Evolutionary conservation across 1,140 invertebrate genomes (phyloP).

Genomic region (Trachelipus rathkii): DNA sequence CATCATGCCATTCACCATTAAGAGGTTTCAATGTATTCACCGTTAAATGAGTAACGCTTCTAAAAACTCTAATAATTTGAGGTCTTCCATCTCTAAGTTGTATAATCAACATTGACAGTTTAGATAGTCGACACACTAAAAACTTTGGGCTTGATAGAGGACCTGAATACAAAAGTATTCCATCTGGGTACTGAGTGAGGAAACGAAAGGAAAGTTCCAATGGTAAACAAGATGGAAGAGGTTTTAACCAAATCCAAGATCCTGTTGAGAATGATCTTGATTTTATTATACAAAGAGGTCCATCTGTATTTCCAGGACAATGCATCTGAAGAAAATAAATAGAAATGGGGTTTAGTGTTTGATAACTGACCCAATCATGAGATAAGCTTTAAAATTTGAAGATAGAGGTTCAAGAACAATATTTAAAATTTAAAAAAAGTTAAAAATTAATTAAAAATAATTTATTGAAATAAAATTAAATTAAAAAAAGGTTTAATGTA

Average conservation of each 20-base stretch:
- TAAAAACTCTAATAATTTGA: background rate
- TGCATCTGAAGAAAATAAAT: slow-evolving; percentile 11
- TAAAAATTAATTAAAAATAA: no score
- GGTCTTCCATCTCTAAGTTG: background rate
- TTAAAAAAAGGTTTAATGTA: no score
- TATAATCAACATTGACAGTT: background rate
- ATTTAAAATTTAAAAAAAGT: no score
- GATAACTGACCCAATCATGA: no score
- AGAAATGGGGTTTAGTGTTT: no score
- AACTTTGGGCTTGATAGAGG: background rate
- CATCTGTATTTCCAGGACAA: slow-evolving; percentile 25
- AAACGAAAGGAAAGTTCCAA: slow-evolving; percentile 20
- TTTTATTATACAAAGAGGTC: slow-evolving; percentile 19
- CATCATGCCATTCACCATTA: slow-evolving; percentile 28
- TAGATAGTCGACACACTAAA: background rate
- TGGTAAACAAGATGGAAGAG: slow-evolving; percentile 21
- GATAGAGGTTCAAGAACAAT: no score
- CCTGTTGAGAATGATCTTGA: slow-evolving; percentile 17
- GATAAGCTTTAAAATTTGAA: no score
- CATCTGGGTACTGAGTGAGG: slow-evolving; percentile 12
- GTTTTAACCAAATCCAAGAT: slow-evolving; percentile 22
- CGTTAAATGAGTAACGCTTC: background rate
- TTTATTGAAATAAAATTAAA: no score
- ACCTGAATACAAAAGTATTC: slow-evolving; percentile 23
- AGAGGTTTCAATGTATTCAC: slow-evolving; percentile 14